Base-by-base conservation (phyloP, 2,888 invertebrate genomes). In the Apamea epomidion region DNA sequence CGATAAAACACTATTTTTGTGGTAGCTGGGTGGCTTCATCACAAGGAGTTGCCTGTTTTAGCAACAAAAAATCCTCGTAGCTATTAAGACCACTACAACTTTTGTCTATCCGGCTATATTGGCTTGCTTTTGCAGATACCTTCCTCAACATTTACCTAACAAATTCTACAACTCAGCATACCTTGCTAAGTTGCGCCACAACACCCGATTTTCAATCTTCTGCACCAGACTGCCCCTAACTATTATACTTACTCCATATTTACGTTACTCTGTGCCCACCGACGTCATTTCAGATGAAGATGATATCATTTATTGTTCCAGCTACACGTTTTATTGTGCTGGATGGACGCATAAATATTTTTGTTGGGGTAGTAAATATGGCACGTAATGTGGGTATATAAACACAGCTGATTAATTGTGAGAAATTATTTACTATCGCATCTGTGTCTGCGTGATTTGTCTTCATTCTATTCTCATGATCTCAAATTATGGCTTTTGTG, bases 231-330 rank as follows among this genome's bases (percentile, higher is more conserved):
- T 7, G 4, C 42, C 42, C 14, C 37, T 67, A 14, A 14, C 37
- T 37, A 25, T 65, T 76, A 58, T 51, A 18, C 10, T 45, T 10
- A 69, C 73, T 86, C 81, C 75, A 81, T 78, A n/a, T 68, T 1
- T 2, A 65, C 16, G 6, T 29, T 84, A 76, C 69, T 85, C 87
- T 80, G 29, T 79, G 76, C 5, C 48, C 58, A 45, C 29, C 67
- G 37, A 73, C 80, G 74, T 81, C 75, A 80, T 51, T 80, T 76
- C 64, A 77, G 68, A 87, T 75, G 74, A 73, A 82, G 85, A 72
- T 87, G 85, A 89, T 87, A 90, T 87, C 82, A 87, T 86, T 86
- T 84, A 88, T 88, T 83, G 75, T 80, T 75, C 45, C 54, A 69
- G 75, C 73, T 74, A 67, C 67, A 67, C 67, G 70, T 84, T 75